A percentile compares a stretch with the other conserved stretches of the same genome.
Conservation (phyloP, 1,140 invertebrate species). For the Heliconius himera region DNA sequence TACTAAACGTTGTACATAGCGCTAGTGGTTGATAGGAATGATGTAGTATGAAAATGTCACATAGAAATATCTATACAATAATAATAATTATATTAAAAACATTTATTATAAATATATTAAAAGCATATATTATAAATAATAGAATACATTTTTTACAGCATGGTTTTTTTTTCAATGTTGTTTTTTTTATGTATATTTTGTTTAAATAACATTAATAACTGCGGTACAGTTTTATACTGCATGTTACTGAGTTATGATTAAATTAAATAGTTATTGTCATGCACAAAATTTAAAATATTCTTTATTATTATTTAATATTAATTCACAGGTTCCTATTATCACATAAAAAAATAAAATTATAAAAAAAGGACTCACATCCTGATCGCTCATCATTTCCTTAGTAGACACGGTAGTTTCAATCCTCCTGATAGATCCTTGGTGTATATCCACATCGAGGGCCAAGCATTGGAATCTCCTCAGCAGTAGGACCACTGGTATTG, state of each 20-base stretch:
- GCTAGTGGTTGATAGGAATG: background rate
- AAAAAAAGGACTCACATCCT: slow-evolving; percentile 87
- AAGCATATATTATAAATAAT: too few relatives aligned
- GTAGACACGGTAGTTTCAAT: slow-evolving; percentile 95
- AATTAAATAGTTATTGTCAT: too few relatives aligned
- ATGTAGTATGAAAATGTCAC: background rate
- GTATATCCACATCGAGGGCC: slow-evolving; percentile 91
- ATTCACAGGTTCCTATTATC: background rate
- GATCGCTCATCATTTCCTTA: slow-evolving; percentile 95
- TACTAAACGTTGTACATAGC: background rate
- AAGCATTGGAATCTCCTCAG: slow-evolving; percentile 91
- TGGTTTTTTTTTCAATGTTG: too few relatives aligned
- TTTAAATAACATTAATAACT: too few relatives aligned
- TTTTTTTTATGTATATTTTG: too few relatives aligned
- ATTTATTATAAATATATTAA: background rate
- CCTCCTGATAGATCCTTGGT: slow-evolving; percentile 92
- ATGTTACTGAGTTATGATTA: too few relatives aligned
- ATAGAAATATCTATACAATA: background rate
- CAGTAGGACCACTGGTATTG: slow-evolving; percentile 92
- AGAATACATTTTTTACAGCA: too few relatives aligned
- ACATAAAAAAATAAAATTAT: background rate
- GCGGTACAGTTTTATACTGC: too few relatives aligned
- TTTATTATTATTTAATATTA: background rate
- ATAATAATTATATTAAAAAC: background rate
- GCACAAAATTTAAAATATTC: background rate